Conservation (phyloP, 2,888 invertebrate genomes). For the Anoncus sp. region DNA sequence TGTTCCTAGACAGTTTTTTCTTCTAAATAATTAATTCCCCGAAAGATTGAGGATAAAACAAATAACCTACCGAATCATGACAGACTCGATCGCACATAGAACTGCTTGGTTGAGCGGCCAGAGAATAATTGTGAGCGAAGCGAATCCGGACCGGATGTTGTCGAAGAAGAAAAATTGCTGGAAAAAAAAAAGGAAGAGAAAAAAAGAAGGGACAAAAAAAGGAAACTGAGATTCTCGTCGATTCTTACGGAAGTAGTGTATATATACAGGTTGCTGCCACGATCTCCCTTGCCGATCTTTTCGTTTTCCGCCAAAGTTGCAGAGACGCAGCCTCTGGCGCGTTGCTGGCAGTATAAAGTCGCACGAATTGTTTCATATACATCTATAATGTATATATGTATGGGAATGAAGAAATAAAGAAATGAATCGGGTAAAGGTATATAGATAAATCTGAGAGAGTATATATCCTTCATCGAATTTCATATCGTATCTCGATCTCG, state of each 20-base stretch:
- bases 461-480: conserved; percentile 50
- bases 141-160: no score
- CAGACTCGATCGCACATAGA: no score
- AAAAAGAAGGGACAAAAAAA: conserved; percentile 11
- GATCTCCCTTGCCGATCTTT: conserved; percentile 49
- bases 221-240: conserved; percentile 22
- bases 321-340: conserved; percentile 6
- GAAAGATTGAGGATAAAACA: no score
- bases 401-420: conserved; percentile 48
- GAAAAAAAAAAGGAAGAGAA: conserved; percentile 33
- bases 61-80: no score
- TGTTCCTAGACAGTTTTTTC: no score
- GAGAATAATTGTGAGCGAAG: no score
- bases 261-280: conserved; percentile 21
- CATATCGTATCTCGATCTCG: conserved; percentile 48
- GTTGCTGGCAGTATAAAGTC: conserved; percentile 37
- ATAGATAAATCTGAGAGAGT: conserved; percentile 30
- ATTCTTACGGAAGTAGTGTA: conserved; percentile 37
- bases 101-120: no score
- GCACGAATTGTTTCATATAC: conserved; percentile 50
- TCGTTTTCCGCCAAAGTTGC: conserved; percentile 47
- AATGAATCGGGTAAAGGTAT: conserved; percentile 40
- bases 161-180: no score
- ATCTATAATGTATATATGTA: conserved; percentile 8
- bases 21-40: no score